phyloP scores from a whole-genome alignment of 2,797 vertebrate species.

The Platalea minor region DNA sequence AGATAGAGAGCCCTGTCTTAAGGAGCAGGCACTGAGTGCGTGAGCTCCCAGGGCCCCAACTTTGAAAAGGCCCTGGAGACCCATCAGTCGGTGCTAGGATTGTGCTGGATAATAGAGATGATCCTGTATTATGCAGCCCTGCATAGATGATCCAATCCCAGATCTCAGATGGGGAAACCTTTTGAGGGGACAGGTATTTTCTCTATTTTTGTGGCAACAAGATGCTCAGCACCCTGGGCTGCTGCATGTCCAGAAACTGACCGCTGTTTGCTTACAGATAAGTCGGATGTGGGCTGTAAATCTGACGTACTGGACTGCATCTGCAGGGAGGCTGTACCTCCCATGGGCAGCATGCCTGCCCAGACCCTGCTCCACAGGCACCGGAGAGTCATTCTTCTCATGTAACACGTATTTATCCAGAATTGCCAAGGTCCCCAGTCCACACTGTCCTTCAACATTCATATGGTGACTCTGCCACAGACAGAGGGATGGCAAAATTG shows the following conservation, averaged over 20 bases:
- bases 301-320: not conserved
- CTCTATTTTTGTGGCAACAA: not conserved
- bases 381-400: not conserved
- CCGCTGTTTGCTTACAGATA: conserved; percentile 42
- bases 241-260: not conserved
- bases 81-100: not conserved
- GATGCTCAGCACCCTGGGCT: not conserved
- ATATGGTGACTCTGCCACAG: not conserved
- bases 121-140: not conserved
- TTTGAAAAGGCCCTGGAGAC: not conserved
- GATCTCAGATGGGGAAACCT: not conserved
- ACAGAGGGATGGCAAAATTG: not conserved
- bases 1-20: not conserved
- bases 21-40: not conserved
- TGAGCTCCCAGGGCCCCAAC: not conserved
- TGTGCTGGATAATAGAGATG: not conserved
- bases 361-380: not conserved
- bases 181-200: not conserved
- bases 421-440: fast-evolving
- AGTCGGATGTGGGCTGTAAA: not conserved
- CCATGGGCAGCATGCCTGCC: not conserved
- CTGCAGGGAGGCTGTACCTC: not conserved
- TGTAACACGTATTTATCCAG: not conserved
- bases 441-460: not conserved
- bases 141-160: not conserved